Evolutionary conservation across 1,140 invertebrate genomes (phyloP).

Genomic region (Drosophila pachea): DNA sequence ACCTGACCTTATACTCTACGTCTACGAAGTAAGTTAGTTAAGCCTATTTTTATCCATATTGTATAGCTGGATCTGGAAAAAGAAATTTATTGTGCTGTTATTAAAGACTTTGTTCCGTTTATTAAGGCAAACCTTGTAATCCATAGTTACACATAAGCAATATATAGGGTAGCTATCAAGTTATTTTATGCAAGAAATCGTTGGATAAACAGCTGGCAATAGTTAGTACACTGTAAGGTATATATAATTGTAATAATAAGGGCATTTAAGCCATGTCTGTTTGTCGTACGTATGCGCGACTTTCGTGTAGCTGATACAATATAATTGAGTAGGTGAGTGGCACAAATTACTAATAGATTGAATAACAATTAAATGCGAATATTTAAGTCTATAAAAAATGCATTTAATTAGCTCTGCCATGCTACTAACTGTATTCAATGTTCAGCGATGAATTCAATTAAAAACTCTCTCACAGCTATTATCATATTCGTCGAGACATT

Average conservation of each 20-base stretch:
- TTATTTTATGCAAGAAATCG: too few species aligned
- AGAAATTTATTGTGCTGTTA: too few species aligned
- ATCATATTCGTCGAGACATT: background rate
- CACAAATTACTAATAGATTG: conserved; percentile 40
- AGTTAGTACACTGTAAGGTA: background rate
- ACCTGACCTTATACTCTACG: too few species aligned
- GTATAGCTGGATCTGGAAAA: too few species aligned
- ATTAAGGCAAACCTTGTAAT: too few species aligned
- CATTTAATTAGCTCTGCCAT: conserved; percentile 49
- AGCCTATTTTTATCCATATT: too few species aligned
- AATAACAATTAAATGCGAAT: conserved; percentile 64
- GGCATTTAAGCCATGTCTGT: background rate
- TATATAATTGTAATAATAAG: background rate
- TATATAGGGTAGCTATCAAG: too few species aligned
- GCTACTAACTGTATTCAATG: conserved; percentile 51
- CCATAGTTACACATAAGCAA: too few species aligned
- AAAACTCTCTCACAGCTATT: conserved; percentile 41
- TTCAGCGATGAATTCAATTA: conserved; percentile 23
- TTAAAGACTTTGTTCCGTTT: too few species aligned
- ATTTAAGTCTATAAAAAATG: conserved; percentile 38
- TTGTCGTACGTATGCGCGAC: conserved; percentile 37
- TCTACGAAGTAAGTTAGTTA: too few species aligned
- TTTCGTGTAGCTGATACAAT: conserved; percentile 56
- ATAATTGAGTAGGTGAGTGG: conserved; percentile 1
- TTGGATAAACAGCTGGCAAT: background rate